Conservation (phyloP, 2,113 vertebrate species). For the Pithys albifrons region DNA sequence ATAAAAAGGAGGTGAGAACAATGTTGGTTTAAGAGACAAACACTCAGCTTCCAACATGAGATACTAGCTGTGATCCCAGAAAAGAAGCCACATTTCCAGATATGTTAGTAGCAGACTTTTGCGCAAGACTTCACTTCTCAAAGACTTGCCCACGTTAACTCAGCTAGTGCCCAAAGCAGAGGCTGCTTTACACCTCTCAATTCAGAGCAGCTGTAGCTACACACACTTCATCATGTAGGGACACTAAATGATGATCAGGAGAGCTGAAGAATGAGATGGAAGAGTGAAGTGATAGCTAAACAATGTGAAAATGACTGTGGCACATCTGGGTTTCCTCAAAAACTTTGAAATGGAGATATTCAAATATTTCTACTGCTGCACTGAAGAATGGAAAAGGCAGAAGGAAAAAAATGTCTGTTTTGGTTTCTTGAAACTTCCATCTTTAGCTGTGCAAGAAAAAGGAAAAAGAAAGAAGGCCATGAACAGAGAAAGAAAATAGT, state of each 20-base stretch:
- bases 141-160: background rate
- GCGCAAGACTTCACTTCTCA: background rate
- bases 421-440: background rate
- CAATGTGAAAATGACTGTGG: rapidly evolving
- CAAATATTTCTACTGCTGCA: background rate
- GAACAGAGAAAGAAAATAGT: background rate
- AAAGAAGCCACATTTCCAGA: background rate
- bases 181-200: background rate
- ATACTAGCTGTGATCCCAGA: background rate
- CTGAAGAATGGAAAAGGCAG: background rate
- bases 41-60: background rate
- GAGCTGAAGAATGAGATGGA: background rate
- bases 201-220: background rate
- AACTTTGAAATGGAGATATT: background rate
- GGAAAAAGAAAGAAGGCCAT: background rate
- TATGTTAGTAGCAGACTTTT: background rate
- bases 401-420: background rate
- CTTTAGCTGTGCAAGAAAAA: background rate
- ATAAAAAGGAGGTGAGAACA: background rate
- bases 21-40: background rate
- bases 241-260: background rate
- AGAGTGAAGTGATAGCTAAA: background rate
- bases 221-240: rapidly evolving
- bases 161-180: background rate
- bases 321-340: background rate